phyloP scores from a whole-genome alignment of 2,113 vertebrate species.

The Chionomys nivalis region DNA sequence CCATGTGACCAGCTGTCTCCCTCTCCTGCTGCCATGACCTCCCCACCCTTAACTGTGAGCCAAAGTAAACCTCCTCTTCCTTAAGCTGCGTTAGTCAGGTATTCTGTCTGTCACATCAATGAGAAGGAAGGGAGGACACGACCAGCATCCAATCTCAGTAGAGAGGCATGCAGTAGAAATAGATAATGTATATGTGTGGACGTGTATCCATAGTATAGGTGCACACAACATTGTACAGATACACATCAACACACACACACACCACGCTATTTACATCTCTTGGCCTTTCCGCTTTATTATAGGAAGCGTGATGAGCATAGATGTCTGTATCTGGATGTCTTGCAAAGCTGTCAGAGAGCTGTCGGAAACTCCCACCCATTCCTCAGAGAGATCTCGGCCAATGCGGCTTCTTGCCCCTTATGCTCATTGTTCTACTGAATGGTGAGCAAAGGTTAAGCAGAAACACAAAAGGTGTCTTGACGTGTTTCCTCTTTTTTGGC shows the following conservation, averaged over 20 bases:
- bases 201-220: background rate
- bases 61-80: background rate
- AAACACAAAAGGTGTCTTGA: constrained; percentile 30
- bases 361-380: constrained; percentile 63
- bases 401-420: background rate
- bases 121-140: too few relatives aligned
- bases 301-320: background rate
- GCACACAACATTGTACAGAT: background rate
- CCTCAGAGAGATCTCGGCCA: background rate
- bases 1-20: background rate
- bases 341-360: background rate
- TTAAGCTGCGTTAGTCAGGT: background rate
- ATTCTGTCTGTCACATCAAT: background rate
- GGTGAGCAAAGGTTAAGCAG: constrained; percentile 23
- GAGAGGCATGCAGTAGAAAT: background rate
- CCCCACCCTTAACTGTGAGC: background rate
- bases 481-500: background rate
- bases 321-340: constrained; percentile 26
- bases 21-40: background rate
- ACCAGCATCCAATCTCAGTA: background rate
- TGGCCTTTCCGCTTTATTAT: background rate
- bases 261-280: background rate
- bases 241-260: background rate
- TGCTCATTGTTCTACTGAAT: constrained; percentile 46
- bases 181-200: background rate